Conservation (phyloP, 2,888 invertebrate genomes). For the Dynastes hyllus region DNA sequence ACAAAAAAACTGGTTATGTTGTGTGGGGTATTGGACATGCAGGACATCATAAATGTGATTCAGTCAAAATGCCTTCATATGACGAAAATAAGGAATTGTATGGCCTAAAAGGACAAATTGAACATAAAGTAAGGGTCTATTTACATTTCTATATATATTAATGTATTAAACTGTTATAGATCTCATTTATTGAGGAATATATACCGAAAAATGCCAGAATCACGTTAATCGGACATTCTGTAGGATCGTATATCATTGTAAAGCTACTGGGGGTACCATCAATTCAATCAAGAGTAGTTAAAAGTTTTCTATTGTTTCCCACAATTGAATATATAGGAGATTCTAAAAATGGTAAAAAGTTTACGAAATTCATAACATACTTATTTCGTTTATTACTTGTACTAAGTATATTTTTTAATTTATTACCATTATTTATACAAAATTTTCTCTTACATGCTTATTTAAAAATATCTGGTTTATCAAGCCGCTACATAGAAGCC, state of each 20-base stretch:
- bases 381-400: constrained; percentile 69
- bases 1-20: constrained; percentile 75
- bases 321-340: constrained; percentile 88
- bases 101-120: constrained; percentile 84
- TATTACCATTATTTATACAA: constrained; percentile 74
- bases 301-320: constrained; percentile 86
- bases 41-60: constrained; percentile 85
- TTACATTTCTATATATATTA: not conserved
- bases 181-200: constrained; percentile 80
- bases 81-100: constrained; percentile 77
- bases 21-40: constrained; percentile 89
- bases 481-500: constrained; percentile 71
- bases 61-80: constrained; percentile 71
- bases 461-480: constrained; percentile 73
- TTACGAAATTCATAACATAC: constrained; percentile 75
- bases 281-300: constrained; percentile 73
- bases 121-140: constrained; percentile 78
- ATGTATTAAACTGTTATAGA: constrained; percentile 62
- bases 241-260: constrained; percentile 88
- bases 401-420: constrained; percentile 71
- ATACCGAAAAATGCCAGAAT: constrained; percentile 81
- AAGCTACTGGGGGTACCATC: constrained; percentile 78
- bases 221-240: constrained; percentile 90
- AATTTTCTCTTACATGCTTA: constrained; percentile 74
- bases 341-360: constrained; percentile 80